A percentile compares a stretch with the other conserved stretches of the same genome.
Evolutionary conservation across 2,797 vertebrate genomes (phyloP).

Genomic region (Macropodus opercularis): DNA sequence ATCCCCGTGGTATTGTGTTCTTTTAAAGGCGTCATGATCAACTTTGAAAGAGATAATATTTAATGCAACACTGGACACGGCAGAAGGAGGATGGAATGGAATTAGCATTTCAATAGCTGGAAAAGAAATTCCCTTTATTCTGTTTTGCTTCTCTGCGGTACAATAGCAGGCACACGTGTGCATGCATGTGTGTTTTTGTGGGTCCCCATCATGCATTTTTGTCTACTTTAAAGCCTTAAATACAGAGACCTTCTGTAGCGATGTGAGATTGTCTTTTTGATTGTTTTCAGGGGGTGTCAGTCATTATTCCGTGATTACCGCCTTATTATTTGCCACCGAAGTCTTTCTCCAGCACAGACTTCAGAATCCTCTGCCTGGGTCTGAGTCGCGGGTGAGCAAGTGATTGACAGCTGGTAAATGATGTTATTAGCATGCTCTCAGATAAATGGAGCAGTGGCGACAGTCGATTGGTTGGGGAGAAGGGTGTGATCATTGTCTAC

Average conservation of each 20-base stretch:
- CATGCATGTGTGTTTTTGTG: background rate
- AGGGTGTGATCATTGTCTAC: constrained; percentile 43
- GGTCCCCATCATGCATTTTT: constrained; percentile 5
- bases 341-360: constrained; percentile 40
- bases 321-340: constrained; percentile 51
- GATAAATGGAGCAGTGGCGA: constrained; percentile 56
- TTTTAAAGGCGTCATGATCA: constrained; percentile 46
- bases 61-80: constrained; percentile 41
- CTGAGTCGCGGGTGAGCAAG: constrained; percentile 43
- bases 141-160: constrained; percentile 29
- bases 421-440: constrained; percentile 67
- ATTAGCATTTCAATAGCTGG: constrained; percentile 65
- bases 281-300: constrained; percentile 53
- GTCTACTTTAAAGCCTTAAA: constrained; percentile 9
- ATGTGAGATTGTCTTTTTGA: constrained; percentile 58
- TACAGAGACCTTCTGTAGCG: constrained; percentile 1
- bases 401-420: constrained; percentile 70
- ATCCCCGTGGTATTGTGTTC: constrained; percentile 47
- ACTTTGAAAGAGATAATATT: constrained; percentile 57
- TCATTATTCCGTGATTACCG: constrained; percentile 65
- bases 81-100: constrained; percentile 36
- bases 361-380: constrained; percentile 28
- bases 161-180: background rate
- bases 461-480: constrained; percentile 45
- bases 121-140: constrained; percentile 44